Percentiles rank a stretch among this genome's conserved stretches.
phyloP scores from a whole-genome alignment of 2,797 vertebrate genomes.

The Sandelia bainsii region DNA sequence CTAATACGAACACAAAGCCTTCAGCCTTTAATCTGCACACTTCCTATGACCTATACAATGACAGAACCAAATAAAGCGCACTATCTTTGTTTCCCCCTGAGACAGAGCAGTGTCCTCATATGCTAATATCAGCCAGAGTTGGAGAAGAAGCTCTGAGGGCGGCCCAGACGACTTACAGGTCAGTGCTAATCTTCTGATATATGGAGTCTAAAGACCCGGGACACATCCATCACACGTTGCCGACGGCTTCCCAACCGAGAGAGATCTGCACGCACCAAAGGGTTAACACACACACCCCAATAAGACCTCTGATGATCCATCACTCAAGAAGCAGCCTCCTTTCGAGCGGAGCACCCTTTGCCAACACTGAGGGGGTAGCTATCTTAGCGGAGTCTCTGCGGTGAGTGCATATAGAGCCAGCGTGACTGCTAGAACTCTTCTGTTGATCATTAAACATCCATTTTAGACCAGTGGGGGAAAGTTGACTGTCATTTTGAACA shows the following conservation, averaged over 20 bases:
- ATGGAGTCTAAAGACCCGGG: constrained; percentile 81
- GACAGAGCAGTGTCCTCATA: constrained; percentile 77
- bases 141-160: constrained; percentile 77
- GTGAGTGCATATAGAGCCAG: constrained; percentile 61
- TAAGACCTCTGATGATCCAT: constrained; percentile 82
- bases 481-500: constrained; percentile 81
- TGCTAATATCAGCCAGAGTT: constrained; percentile 78
- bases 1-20: constrained; percentile 73
- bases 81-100: constrained; percentile 78
- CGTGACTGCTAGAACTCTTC: constrained; percentile 69
- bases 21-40: constrained; percentile 76
- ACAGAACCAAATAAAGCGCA: constrained; percentile 79
- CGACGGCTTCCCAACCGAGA: constrained; percentile 75
- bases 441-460: constrained; percentile 84
- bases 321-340: constrained; percentile 75
- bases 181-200: constrained; percentile 87
- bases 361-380: constrained; percentile 58
- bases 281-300: constrained; percentile 77
- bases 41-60: constrained; percentile 74
- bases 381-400: constrained; percentile 48
- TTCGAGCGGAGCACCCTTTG: constrained; percentile 57
- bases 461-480: constrained; percentile 83
- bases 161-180: constrained; percentile 80
- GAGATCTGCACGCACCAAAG: constrained; percentile 74
- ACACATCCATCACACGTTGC: constrained; percentile 82